A percentile compares a stretch with the other conserved stretches of the same genome.
These are phyloP conservation scores for Antigone vipio DNA, from an alignment of 2,113 vertebrate genomes.

Conservation along the genomic window DNA sequence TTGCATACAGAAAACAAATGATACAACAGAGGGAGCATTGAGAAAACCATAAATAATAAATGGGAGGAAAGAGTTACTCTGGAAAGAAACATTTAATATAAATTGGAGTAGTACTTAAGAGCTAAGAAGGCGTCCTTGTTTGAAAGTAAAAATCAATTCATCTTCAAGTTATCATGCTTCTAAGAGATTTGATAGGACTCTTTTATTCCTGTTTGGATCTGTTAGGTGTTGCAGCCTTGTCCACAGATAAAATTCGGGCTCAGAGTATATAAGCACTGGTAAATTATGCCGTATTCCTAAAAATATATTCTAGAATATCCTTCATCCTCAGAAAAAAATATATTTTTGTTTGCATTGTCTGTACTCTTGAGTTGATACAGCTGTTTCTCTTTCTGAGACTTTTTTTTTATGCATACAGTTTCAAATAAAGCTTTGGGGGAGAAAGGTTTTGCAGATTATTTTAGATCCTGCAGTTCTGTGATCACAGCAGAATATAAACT, in stretches of 20 bases:
- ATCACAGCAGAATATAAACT: neutral
- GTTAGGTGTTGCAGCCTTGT: conserved; percentile 18
- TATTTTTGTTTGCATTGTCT: neutral
- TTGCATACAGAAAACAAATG: neutral
- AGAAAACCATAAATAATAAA: conserved; percentile 31
- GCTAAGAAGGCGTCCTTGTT: neutral
- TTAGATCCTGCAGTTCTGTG: neutral
- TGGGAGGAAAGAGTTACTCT: neutral
- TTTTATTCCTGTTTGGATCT: conserved; percentile 11
- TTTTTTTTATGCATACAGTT: neutral
- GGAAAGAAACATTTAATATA: conserved; percentile 11
- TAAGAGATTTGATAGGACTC: conserved; percentile 5
- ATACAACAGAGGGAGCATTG: neutral
- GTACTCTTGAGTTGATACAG: neutral
- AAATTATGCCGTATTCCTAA: neutral
- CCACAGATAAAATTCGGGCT: neutral
- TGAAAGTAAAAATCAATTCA: conserved; percentile 32
- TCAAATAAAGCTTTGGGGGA: neutral
- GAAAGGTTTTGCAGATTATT: neutral
- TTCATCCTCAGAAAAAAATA: neutral
- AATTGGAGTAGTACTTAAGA: neutral
- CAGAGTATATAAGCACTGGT: neutral
- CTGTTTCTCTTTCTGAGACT: conserved; percentile 4
- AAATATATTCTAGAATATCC: conserved; percentile 13
- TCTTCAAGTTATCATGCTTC: neutral